Conservation (phyloP, 2,113 vertebrate species). For the Acanthisitta chloris region DNA sequence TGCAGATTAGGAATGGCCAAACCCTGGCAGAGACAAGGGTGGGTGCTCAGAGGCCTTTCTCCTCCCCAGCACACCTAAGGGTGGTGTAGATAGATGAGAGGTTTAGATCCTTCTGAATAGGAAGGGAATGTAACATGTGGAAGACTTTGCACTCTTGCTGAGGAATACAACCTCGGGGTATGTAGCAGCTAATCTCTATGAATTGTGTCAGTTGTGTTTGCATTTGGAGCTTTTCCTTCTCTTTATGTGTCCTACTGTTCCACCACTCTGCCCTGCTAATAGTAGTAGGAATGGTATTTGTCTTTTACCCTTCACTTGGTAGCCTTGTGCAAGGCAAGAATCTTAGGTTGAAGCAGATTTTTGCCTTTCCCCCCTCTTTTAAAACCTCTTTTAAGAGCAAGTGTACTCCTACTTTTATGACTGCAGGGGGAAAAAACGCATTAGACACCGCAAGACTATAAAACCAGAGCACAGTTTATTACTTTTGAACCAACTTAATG, state of each 20-base stretch:
- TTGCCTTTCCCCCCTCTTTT: accelerated
- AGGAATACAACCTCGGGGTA: neutral
- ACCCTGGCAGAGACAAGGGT: neutral
- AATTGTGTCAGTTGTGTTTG: neutral
- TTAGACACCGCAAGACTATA: neutral
- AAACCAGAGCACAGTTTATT: neutral
- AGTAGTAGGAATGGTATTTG: neutral
- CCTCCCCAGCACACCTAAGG: too few species aligned
- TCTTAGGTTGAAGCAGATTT: neutral
- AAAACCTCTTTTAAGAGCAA: neutral
- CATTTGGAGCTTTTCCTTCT: neutral
- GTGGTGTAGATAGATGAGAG: neutral
- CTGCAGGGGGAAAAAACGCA: neutral
- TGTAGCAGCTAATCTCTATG: neutral
- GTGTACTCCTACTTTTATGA: neutral
- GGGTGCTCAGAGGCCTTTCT: neutral
- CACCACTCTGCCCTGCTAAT: neutral
- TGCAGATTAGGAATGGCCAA: too few species aligned
- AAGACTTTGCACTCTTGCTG: neutral
- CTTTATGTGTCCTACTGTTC: neutral
- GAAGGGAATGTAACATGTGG: neutral
- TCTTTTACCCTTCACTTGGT: neutral
- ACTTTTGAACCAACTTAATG: neutral
- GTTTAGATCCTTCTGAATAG: neutral
- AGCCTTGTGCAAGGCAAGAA: neutral